Evolutionary conservation across 2,888 invertebrate genomes (phyloP), one percentile per base, ranked within the genome.

Genomic region (Pandemis cinnamomeana): DNA sequence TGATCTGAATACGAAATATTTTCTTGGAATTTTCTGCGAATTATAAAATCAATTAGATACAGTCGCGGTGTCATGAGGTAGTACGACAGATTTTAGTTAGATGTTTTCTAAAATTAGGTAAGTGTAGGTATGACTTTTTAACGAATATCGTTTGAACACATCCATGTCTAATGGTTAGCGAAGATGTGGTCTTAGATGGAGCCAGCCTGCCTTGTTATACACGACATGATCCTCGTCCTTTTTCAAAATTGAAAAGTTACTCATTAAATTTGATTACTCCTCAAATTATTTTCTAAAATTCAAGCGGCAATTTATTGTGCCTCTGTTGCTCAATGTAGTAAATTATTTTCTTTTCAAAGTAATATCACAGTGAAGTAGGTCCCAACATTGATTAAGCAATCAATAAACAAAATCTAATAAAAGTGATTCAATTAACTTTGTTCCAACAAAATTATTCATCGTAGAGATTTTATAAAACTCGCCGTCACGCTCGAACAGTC

Each of bases 21-120:
- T 83, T 89, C 87, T 87, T 86, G 80, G 81, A 85, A 83, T 84
- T 86, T 85, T 80, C 82, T 80, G 84, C 82, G 80, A 87, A 89
- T 91, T 89, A 90, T 86, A 89, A 90, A 92, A 90, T 90, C 91
- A 91, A 92, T 92, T 91, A 91, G 85, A 1, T n/a, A 58, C 58
- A 27, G 82, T 83, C 80, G 78, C 80, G 75, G 71, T 80, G 78
- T 80, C 83, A 79, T 51, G 13, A 44, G 8, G 44, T 44, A 44
- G 5, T 44, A 44, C 44, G 1, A 8, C 44, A 44, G 44, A 44
- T 44, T 44, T 44, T 1, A 44, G 7, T 44, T 36, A 4, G 27
- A 36, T 36, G 27, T 36, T 36, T 36, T 36, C 27, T 36, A 36
- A 36, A 36, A 44, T 44, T 7, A 44, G 44, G 44, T 44, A 44